phyloP scores from a whole-genome alignment of 2,113 vertebrate species.

The Menidia beryllina region DNA sequence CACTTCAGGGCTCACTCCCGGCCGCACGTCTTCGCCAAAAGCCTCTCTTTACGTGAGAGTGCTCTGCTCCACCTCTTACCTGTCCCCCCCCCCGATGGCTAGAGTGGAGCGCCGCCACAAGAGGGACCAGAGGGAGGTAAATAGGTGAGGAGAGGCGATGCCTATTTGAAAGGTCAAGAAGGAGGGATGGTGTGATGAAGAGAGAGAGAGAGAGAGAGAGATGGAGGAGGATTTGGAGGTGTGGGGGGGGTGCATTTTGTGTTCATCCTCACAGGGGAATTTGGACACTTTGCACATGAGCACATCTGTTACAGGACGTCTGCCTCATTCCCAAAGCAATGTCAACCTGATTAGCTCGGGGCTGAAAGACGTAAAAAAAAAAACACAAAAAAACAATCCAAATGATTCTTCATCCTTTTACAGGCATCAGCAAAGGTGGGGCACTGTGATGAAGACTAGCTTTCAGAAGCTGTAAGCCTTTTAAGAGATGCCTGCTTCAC shows the following conservation, averaged over 20 bases:
- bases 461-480: constrained; percentile 81
- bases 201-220: constrained; percentile 53
- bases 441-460: constrained; percentile 67
- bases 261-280: constrained; percentile 59
- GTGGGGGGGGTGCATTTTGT: constrained; percentile 52
- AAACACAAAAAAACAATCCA: constrained; percentile 79
- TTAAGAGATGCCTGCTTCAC: constrained; percentile 76
- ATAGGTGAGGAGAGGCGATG: constrained; percentile 77
- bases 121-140: constrained; percentile 72
- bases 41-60: constrained; percentile 84
- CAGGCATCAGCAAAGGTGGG: constrained; percentile 58
- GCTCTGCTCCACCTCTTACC: constrained; percentile 71
- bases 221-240: constrained; percentile 16
- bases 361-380: constrained; percentile 79
- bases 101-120: constrained; percentile 69
- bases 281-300: constrained; percentile 74
- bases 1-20: constrained; percentile 60
- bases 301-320: constrained; percentile 76
- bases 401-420: constrained; percentile 85
- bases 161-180: constrained; percentile 81
- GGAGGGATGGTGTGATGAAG: constrained; percentile 69
- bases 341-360: constrained; percentile 83
- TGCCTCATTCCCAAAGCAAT: constrained; percentile 78
- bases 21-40: constrained; percentile 68
- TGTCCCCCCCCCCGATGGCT: constrained; percentile 69